Evolutionary conservation across 2,797 vertebrate genomes (phyloP).

Genomic region (Huso huso): DNA sequence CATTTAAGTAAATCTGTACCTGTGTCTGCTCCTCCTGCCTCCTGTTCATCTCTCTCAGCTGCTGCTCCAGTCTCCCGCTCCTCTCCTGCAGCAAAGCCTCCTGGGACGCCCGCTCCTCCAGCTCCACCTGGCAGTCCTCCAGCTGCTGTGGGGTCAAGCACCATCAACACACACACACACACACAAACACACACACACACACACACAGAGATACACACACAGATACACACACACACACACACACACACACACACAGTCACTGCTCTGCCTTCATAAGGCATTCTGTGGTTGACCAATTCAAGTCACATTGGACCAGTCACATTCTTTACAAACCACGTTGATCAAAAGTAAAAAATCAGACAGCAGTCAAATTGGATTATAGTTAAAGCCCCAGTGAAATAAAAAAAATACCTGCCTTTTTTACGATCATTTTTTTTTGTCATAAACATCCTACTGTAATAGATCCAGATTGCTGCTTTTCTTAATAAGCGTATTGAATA

Average conservation of each 20-base stretch:
- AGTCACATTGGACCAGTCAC: too few relatives aligned
- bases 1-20: slow-evolving; percentile 27
- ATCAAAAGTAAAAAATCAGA: too few relatives aligned
- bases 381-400: too few relatives aligned
- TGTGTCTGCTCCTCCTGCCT: slow-evolving; percentile 35
- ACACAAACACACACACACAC: not conserved
- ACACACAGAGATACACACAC: too few relatives aligned
- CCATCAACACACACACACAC: not conserved
- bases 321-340: too few relatives aligned
- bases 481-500: too few relatives aligned
- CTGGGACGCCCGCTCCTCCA: slow-evolving; percentile 44
- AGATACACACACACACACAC: not conserved
- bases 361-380: too few relatives aligned
- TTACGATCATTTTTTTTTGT: too few relatives aligned
- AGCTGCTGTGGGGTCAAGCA: slow-evolving; percentile 40
- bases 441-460: too few relatives aligned
- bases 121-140: slow-evolving; percentile 52
- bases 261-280: not conserved
- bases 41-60: slow-evolving; percentile 29
- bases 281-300: not conserved
- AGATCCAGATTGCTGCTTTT: too few relatives aligned
- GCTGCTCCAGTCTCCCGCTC: slow-evolving; percentile 44
- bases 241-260: not conserved
- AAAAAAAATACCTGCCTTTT: too few relatives aligned
- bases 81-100: slow-evolving; percentile 40